Evolutionary conservation across 1,140 invertebrate species (phyloP).

Genomic region (Drosophila eugracilis): DNA sequence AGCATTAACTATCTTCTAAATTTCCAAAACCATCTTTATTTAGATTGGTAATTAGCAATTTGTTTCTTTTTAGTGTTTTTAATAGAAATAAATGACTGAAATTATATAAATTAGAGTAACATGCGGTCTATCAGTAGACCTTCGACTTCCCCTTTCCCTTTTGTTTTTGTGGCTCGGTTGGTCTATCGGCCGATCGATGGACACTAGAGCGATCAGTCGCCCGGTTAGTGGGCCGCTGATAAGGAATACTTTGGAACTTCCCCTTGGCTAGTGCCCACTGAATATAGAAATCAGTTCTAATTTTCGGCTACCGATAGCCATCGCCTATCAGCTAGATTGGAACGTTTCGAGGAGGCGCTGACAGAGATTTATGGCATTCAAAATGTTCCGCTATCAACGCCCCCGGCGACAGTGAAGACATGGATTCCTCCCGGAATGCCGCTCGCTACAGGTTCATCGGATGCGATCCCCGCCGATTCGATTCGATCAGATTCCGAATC

Average conservation of each 20-base stretch:
- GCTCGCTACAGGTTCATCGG: conserved; percentile 7
- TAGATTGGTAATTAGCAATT: too few species aligned
- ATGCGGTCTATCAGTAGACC: neutral
- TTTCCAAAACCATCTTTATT: neutral
- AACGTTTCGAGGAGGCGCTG: conserved; percentile 38
- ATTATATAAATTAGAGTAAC: too few species aligned
- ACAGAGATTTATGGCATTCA: conserved; percentile 73
- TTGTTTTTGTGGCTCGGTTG: conserved; percentile 2
- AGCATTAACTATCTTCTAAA: too few species aligned
- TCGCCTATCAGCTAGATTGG: conserved; percentile 36
- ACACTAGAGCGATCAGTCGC: conserved; percentile 33
- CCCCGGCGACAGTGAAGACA: conserved; percentile 24
- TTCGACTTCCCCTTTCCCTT: neutral
- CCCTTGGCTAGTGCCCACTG: conserved; percentile 10
- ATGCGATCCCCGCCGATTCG: conserved; percentile 23
- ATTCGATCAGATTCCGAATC: conserved; percentile 27
- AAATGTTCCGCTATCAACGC: conserved; percentile 34
- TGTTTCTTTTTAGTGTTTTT: too few species aligned
- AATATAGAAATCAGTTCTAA: conserved; percentile 41
- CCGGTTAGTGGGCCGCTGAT: conserved; percentile 40
- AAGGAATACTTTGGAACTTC: conserved; percentile 32
- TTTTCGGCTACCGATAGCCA: conserved; percentile 28
- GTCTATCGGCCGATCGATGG: conserved; percentile 21
- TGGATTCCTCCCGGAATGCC: conserved; percentile 14
- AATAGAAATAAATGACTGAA: too few species aligned